Conservation (phyloP, 2,888 invertebrate genomes). For the Ochropleura plecta region DNA sequence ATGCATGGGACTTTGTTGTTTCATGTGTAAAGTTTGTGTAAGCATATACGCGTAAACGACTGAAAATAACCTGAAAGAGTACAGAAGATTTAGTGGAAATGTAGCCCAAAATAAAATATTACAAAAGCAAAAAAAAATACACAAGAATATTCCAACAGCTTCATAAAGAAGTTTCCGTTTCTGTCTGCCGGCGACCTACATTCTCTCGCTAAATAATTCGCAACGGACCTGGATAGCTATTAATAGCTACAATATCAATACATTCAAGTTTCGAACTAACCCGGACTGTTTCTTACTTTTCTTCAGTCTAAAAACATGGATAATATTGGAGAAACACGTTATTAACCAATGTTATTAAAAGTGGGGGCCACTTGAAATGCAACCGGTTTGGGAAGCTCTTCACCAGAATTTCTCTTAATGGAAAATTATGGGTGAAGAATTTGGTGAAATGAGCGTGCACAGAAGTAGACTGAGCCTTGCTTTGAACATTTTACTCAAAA, state of each 20-base stretch:
- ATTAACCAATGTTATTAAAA: too few species aligned
- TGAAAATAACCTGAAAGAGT: background rate
- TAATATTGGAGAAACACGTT: background rate
- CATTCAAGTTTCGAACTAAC: constrained; percentile 11
- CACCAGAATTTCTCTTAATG: too few species aligned
- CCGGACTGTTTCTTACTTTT: background rate
- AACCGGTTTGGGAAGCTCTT: too few species aligned
- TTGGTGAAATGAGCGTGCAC: too few species aligned
- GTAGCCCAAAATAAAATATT: background rate
- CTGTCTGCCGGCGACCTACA: constrained; percentile 21
- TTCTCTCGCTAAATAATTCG: constrained; percentile 45
- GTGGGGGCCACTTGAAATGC: too few species aligned
- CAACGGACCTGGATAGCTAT: constrained; percentile 8
- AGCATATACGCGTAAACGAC: background rate
- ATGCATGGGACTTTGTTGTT: background rate
- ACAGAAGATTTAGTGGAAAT: background rate
- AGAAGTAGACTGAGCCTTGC: too few species aligned
- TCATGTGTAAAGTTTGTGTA: background rate
- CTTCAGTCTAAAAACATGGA: background rate
- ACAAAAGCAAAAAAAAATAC: constrained; percentile 7
- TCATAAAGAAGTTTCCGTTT: background rate
- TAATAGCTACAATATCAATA: constrained; percentile 41
- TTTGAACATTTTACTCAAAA: background rate
- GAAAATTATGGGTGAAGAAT: too few species aligned
- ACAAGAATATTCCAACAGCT: background rate